These are phyloP conservation scores for Matsumurasca onukii DNA, from an alignment of 1,140 invertebrate genomes.

Conservation along the genomic window DNA sequence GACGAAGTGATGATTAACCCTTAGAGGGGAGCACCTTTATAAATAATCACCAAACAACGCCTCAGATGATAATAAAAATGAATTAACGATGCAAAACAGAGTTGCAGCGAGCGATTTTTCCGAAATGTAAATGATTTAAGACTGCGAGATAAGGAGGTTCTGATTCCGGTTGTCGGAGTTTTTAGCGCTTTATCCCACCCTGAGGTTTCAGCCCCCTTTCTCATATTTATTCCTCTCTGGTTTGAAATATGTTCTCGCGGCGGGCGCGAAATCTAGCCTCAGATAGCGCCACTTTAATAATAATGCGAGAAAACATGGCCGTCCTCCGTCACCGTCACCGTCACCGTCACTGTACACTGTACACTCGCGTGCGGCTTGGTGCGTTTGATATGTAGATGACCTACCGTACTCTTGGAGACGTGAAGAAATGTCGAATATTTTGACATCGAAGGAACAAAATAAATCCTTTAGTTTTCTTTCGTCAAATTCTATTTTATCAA, in stretches of 20 bases:
- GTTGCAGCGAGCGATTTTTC: background rate
- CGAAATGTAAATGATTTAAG: slow-evolving; percentile 23
- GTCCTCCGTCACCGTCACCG: background rate
- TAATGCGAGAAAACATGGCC: background rate
- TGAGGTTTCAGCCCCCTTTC: slow-evolving; percentile 1
- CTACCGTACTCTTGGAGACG: no score
- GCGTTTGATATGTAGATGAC: no score
- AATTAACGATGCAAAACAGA: slow-evolving; percentile 30
- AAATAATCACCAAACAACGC: slow-evolving; percentile 25
- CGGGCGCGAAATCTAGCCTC: background rate
- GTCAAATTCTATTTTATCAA: no score
- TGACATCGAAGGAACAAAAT: no score
- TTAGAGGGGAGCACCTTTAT: slow-evolving; percentile 11
- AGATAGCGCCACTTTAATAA: slow-evolving; percentile 11
- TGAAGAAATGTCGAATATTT: no score
- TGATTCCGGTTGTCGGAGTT: slow-evolving; percentile 20
- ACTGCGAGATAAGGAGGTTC: slow-evolving; percentile 21
- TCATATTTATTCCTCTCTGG: slow-evolving; percentile 20
- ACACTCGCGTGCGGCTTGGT: background rate
- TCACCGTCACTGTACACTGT: background rate
- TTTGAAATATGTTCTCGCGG: slow-evolving; percentile 22
- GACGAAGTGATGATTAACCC: slow-evolving; percentile 1
- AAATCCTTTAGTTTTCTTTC: no score
- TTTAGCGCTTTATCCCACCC: slow-evolving; percentile 28
- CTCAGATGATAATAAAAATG: slow-evolving; percentile 33